phyloP scores from a whole-genome alignment of 2,797 vertebrate species.

The Gymnothorax javanicus region DNA sequence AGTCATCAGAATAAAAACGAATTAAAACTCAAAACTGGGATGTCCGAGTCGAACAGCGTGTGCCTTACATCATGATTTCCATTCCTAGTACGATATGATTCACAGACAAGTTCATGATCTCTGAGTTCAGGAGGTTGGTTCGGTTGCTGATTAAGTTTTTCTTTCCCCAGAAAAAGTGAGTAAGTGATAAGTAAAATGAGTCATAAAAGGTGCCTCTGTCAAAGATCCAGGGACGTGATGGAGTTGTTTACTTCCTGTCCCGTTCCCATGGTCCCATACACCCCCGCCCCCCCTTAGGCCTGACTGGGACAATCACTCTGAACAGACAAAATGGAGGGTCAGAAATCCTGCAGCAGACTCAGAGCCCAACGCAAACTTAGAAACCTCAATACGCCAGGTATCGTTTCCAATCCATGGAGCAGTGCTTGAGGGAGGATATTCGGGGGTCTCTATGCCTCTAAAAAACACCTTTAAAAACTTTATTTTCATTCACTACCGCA shows the following conservation, averaged over 20 bases:
- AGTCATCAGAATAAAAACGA: neutral
- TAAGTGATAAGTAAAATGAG: neutral
- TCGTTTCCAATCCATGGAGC: neutral
- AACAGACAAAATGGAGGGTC: neutral
- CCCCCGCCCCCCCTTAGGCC: neutral
- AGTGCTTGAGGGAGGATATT: neutral
- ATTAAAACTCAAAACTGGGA: neutral
- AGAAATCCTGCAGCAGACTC: neutral
- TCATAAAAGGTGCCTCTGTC: neutral
- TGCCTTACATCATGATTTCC: neutral
- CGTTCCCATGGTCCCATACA: neutral
- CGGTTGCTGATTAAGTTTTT: neutral
- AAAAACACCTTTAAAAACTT: neutral
- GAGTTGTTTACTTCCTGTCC: conserved; percentile 7
- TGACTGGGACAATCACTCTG: neutral
- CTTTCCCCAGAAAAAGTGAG: neutral
- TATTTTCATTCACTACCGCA: neutral
- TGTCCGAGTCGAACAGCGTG: neutral
- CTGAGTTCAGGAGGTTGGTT: neutral
- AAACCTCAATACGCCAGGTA: neutral
- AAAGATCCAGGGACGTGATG: neutral
- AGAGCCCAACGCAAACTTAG: neutral
- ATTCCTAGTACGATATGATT: neutral
- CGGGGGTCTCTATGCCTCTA: neutral
- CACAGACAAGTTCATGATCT: neutral